These are phyloP conservation scores for Podarcis siculus DNA, from an alignment of 2,797 vertebrate species.

Conservation along the genomic window DNA sequence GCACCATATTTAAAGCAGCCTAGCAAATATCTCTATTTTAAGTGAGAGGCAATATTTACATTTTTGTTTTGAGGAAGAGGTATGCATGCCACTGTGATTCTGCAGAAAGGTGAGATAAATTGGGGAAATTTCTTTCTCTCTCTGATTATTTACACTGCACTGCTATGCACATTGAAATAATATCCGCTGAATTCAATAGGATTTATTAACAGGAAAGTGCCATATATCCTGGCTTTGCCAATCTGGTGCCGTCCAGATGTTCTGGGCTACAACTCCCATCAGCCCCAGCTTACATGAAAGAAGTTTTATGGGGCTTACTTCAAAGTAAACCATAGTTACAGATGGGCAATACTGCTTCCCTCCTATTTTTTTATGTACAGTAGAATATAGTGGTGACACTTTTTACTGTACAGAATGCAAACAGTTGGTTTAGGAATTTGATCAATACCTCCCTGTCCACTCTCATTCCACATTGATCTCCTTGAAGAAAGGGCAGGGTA, in stretches of 20 bases:
- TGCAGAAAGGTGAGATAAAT: background rate
- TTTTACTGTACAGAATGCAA: background rate
- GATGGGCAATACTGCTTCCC: no score
- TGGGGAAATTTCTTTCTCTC: background rate
- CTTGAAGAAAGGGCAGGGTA: background rate
- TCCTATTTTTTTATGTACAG: background rate
- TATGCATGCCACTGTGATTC: background rate
- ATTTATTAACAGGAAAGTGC: no score
- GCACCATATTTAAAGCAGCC: rapidly evolving
- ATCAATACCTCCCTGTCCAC: background rate
- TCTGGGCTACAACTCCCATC: no score
- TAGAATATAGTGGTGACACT: background rate
- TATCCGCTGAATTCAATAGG: background rate
- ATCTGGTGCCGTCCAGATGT: no score
- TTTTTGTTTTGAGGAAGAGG: background rate
- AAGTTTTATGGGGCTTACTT: background rate
- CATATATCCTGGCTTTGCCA: no score
- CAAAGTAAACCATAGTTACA: background rate
- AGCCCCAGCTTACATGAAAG: no score
- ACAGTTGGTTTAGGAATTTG: background rate
- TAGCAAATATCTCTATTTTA: background rate
- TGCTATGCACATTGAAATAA: background rate
- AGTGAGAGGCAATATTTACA: background rate
- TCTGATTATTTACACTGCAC: background rate
- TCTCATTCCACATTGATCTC: background rate